Conservation (phyloP, 2,113 vertebrate genomes). For the Microtus pennsylvanicus region DNA sequence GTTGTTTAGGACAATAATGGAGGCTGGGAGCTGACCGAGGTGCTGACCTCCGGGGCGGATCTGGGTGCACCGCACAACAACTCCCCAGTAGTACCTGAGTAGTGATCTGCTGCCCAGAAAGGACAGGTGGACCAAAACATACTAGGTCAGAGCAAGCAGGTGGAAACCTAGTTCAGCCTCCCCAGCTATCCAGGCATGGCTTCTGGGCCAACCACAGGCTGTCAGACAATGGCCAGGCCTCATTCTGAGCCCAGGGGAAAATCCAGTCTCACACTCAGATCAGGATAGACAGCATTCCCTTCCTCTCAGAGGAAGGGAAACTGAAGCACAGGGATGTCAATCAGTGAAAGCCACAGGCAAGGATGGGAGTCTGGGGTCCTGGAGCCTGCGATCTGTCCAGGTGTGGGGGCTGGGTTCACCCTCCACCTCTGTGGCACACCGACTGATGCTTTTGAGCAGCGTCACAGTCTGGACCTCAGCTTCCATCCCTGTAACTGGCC, state of each 20-base stretch:
- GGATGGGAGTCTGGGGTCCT: neutral
- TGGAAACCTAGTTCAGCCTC: no score
- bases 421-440: neutral
- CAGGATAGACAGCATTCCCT: neutral
- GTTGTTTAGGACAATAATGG: neutral
- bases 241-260: neutral
- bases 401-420: neutral
- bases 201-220: neutral
- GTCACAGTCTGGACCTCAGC: neutral
- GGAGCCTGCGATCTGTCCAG: neutral
- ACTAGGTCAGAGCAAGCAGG: neutral
- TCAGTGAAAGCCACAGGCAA: neutral
- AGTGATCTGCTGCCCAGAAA: neutral
- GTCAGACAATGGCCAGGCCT: neutral
- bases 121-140: neutral
- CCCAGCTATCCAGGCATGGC: no score
- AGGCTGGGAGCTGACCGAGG: neutral
- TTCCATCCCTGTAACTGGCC: neutral
- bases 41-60: neutral
- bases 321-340: neutral
- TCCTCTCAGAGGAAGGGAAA: neutral
- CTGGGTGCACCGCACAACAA: fast-evolving
- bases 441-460: neutral
- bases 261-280: neutral
- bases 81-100: neutral